Conservation (phyloP, 2,113 vertebrate genomes). For the Lagopus leucura region DNA sequence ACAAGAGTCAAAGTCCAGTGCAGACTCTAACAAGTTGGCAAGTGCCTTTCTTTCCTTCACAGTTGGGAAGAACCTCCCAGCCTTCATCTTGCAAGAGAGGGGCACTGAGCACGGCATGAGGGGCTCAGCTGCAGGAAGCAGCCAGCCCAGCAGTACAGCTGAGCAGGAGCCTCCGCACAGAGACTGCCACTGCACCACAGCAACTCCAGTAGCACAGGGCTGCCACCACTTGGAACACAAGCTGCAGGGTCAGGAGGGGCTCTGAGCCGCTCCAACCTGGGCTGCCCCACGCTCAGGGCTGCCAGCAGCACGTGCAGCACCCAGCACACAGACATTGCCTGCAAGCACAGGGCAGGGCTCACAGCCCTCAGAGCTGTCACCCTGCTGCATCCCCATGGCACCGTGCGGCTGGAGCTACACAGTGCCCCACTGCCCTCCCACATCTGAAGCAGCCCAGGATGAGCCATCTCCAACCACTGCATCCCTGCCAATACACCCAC, state of each 20-base stretch:
- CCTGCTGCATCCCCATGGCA: background rate
- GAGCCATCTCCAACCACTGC: background rate
- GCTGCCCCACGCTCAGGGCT: no score
- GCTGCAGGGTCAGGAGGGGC: background rate
- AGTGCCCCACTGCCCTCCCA: background rate
- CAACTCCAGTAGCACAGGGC: rapidly evolving
- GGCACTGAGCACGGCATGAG: rapidly evolving
- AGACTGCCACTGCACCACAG: background rate
- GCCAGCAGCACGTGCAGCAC: rapidly evolving
- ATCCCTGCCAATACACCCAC: background rate
- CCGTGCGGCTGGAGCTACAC: background rate
- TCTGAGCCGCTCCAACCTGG: background rate
- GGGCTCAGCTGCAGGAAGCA: background rate
- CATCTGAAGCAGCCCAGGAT: background rate
- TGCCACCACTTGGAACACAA: background rate
- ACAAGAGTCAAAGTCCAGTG: rapidly evolving
- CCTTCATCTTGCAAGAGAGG: rapidly evolving
- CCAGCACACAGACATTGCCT: rapidly evolving
- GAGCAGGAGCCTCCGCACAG: rapidly evolving
- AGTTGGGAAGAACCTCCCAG: background rate
- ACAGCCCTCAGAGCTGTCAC: background rate
- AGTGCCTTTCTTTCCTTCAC: rapidly evolving
- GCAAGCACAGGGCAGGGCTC: background rate
- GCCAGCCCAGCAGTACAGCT: background rate
- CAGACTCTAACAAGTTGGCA: rapidly evolving